phyloP scores from a whole-genome alignment of 2,797 vertebrate species.

The Manis crassicaudata region DNA sequence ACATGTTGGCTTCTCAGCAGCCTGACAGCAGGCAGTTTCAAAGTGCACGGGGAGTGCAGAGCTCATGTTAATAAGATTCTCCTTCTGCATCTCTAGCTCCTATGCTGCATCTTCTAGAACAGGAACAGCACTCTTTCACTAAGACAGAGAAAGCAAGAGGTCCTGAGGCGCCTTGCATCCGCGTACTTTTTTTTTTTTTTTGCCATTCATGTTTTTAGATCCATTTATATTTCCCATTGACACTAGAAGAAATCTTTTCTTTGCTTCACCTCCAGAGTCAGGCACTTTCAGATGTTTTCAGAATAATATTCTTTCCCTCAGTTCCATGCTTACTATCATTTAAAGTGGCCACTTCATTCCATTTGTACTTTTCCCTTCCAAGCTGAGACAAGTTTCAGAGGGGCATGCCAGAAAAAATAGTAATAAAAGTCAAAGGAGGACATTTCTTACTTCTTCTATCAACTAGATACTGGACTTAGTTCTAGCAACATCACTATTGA shows the following conservation, averaged over 20 bases:
- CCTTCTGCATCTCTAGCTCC: slow-evolving; percentile 60
- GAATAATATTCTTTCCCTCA: not conserved
- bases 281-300: not conserved
- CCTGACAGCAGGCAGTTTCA: slow-evolving; percentile 77
- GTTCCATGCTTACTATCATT: slow-evolving; percentile 13
- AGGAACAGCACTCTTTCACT: slow-evolving; percentile 24
- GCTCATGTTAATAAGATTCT: slow-evolving; percentile 73
- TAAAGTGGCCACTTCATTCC: slow-evolving; percentile 31
- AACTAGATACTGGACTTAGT: not conserved
- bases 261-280: slow-evolving; percentile 34
- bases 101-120: slow-evolving; percentile 37
- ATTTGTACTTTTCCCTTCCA: slow-evolving; percentile 36
- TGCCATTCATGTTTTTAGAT: slow-evolving; percentile 36
- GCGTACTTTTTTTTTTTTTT: not conserved
- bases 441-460: slow-evolving; percentile 2
- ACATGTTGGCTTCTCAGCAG: slow-evolving; percentile 72
- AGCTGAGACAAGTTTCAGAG: slow-evolving; percentile 46
- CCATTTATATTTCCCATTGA: slow-evolving; percentile 31
- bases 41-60: slow-evolving; percentile 69
- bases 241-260: slow-evolving; percentile 15
- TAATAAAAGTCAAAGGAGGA: slow-evolving; percentile 38
- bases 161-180: not conserved
- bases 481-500: not conserved
- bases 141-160: not conserved
- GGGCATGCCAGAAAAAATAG: not conserved